A percentile compares a stretch with the other conserved stretches of the same genome.
These are phyloP conservation scores for Ochotona princeps DNA, from an alignment of 2,113 vertebrate genomes.

Conservation along the genomic window DNA sequence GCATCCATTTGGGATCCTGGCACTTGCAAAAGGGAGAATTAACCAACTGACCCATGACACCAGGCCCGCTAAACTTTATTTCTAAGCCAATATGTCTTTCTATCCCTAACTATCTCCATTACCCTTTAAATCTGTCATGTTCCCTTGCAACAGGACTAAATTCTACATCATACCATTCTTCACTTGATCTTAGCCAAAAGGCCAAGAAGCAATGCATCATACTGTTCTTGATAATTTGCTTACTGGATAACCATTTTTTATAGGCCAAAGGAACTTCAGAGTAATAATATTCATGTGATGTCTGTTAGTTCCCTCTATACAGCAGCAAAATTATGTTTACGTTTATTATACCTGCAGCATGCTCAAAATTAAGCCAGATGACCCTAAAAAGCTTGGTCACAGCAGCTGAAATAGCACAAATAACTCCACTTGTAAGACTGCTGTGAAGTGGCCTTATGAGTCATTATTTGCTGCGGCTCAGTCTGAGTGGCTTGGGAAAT, in stretches of 20 bases:
- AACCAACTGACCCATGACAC: too few relatives aligned
- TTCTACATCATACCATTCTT: background rate
- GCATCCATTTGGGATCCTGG: too few relatives aligned
- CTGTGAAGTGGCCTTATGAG: background rate
- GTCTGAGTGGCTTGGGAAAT: slow-evolving; percentile 29
- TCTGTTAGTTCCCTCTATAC: background rate
- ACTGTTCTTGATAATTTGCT: background rate
- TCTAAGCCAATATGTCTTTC: background rate
- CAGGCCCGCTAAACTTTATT: background rate
- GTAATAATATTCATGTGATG: background rate
- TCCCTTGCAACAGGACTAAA: background rate
- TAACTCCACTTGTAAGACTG: background rate
- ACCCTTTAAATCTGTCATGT: rapidly evolving
- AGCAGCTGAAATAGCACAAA: slow-evolving; percentile 53
- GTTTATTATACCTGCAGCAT: background rate
- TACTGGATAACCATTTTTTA: background rate
- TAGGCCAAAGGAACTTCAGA: background rate
- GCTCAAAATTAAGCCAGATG: slow-evolving; percentile 46
- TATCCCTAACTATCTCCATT: background rate
- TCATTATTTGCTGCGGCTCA: slow-evolving; percentile 50
- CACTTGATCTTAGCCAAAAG: too few relatives aligned
- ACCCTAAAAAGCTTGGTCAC: slow-evolving; percentile 26
- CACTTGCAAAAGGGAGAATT: too few relatives aligned
- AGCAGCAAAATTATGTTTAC: background rate
- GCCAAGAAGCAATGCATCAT: too few relatives aligned